Percentiles rank a stretch among this genome's conserved stretches.
Conservation (phyloP, 2,888 invertebrate species). For the Lapara coniferarum region DNA sequence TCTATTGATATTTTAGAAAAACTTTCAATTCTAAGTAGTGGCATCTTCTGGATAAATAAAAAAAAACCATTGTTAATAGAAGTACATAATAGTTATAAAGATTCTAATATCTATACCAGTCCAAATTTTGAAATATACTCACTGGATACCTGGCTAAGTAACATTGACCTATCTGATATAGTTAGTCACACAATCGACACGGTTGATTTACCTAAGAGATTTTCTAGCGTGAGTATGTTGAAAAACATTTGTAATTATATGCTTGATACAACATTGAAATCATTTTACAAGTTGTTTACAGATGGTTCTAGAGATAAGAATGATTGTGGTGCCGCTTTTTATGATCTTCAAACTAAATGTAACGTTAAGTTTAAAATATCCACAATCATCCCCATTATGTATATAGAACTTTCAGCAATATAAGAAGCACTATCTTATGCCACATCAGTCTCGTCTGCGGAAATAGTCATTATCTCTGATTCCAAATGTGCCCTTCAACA, state of each 20-base stretch:
- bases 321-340: constrained; percentile 18
- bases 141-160: constrained; percentile 20
- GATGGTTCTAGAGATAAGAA: constrained; percentile 25
- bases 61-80: constrained; percentile 31
- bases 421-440: constrained; percentile 23
- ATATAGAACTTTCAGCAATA: constrained; percentile 26
- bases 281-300: constrained; percentile 22
- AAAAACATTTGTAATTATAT: constrained; percentile 5
- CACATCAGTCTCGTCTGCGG: not conserved
- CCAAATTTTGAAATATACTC: constrained; percentile 2
- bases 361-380: constrained; percentile 17
- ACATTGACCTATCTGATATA: constrained; percentile 6
- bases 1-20: not conserved
- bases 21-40: constrained; percentile 19
- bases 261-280: constrained; percentile 6
- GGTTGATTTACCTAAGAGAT: constrained; percentile 3
- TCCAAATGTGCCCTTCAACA: constrained; percentile 31
- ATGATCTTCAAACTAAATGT: constrained; percentile 14
- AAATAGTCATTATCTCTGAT: constrained; percentile 21
- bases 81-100: constrained; percentile 10
- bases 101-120: not conserved
- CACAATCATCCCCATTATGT: constrained; percentile 19
- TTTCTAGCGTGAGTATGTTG: not conserved
- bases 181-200: not conserved
- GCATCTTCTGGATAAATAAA: constrained; percentile 30